A percentile compares a stretch with the other conserved stretches of the same genome.
Evolutionary conservation across 2,797 vertebrate species (phyloP).

Genomic region (Phoebastria nigripes): DNA sequence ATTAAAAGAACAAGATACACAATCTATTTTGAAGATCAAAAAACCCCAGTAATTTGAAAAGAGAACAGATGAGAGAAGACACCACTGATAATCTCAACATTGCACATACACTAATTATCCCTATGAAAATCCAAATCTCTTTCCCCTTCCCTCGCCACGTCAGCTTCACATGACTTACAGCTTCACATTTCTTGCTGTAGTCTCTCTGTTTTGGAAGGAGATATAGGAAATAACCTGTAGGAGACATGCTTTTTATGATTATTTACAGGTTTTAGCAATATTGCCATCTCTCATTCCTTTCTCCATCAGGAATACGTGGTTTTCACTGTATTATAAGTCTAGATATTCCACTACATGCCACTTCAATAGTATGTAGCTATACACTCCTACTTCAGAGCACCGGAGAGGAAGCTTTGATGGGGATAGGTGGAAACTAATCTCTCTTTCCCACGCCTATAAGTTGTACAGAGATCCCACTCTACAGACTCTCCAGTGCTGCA

Average conservation of each 20-base stretch:
- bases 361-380: neutral
- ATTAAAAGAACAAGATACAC: neutral
- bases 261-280: neutral
- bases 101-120: neutral
- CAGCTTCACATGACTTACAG: neutral
- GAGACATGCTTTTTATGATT: neutral
- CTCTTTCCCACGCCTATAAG: neutral
- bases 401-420: neutral
- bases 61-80: neutral
- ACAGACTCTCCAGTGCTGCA: neutral
- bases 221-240: neutral
- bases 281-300: neutral
- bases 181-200: neutral
- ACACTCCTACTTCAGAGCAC: neutral
- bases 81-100: neutral
- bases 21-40: neutral
- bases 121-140: neutral
- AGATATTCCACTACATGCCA: neutral
- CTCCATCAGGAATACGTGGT: neutral
- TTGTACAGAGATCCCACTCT: neutral
- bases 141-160: neutral
- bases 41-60: neutral
- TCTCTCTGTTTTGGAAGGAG: neutral
- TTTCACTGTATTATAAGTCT: neutral
- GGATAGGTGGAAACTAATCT: neutral